Base-by-base conservation (phyloP, 2,797 vertebrate genomes). In the Emydoidea blandingii region DNA sequence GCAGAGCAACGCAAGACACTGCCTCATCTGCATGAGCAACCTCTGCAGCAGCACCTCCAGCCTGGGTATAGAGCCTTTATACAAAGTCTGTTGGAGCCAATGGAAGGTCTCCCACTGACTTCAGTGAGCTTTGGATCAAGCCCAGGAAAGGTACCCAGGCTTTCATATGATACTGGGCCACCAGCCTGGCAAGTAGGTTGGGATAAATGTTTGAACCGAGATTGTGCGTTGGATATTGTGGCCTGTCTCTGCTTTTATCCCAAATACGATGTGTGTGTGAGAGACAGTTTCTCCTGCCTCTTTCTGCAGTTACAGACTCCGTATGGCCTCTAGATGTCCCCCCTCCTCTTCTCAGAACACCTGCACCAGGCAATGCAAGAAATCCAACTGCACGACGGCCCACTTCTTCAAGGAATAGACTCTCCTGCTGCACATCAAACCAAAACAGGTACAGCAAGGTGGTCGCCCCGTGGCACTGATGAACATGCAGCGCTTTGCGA, bases 321-420 rank as follows among this genome's bases (percentile, higher is more conserved):
- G 97, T 89, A 0, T 97, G 97, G 98, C 97, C 12, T 95, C 98
- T 96, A 98, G 98, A 79, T 97, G 98, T 93, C 80, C 97, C 15
- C 95, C 96, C 3, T 91, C 98, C 1, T 92, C 97, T 1, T 91
- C 96, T 11, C 92, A 84, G 1, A 57, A 1, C 93, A 52, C 88
- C 97, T 4, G 68, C 97, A 89, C 90, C 97, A 89, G 97, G 92
- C 98, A 97, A 37, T 81, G 97, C 83, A 96, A 94, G 95, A 98
- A 96, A 83, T 4, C 90, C 93, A 92, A 86, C 97, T 96, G 97
- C 85, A 4, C 78, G 2, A n/a, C 93, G 5, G 23, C 86, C 83
- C 97, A 65, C 56, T 84, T 88, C 97, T 87, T 37, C 96, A 98
- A 98, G 97, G 98, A 98, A 31, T 97, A 98, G 97, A 80, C 3